Base-by-base conservation (phyloP, 1,140 invertebrate genomes). In the Euwallacea similis region DNA sequence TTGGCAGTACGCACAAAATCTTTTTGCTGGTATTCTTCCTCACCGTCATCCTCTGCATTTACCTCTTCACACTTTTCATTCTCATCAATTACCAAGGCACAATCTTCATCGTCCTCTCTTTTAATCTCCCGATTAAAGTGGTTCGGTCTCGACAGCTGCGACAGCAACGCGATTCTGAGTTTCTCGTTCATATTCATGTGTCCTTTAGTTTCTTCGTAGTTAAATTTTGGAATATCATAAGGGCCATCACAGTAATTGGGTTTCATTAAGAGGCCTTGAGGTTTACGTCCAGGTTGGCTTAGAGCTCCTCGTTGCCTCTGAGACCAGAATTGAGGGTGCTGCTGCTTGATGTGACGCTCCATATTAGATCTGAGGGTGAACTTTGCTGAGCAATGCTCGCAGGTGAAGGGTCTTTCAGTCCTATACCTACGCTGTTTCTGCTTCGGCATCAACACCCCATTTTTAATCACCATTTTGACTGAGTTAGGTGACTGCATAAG, bases 291-390 rank as follows among this genome's bases (percentile, higher is more conserved):
- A 2, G 83, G 83, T 9, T 83, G 85, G 13, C 83, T 82, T 16
- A 80, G 83, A 54, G 77, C 85, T 80, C 72, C 85, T 69, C 88
- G 83, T 72, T 92, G 90, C 55, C 91, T 83, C 66, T 93, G 90
- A 58, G 89, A 91, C 91, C 93, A 96, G 74, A 88, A 89, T 61
- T 94, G 91, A 0, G 94, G 94, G 84, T 97, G 95, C 76, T 96
- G 94, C 75, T 96, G 93, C 79, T 97, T 97, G 0, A 96, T 92
- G 72, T 97, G 95, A 0, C 94, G 83, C 81, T 97, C 94, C 93
- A 96, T 96, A 77, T 96, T 96, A 7, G 93, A 95, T 7, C 94
- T 86, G 0, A 97, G 81, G 0, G 94, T 96, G 77, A 97, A 97
- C 58, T 92, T 86, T 0, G 94, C 93, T 0, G 92, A 90, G 78